Conservation (phyloP, 1,140 invertebrate genomes). For the Lysiphlebus fabarum region DNA sequence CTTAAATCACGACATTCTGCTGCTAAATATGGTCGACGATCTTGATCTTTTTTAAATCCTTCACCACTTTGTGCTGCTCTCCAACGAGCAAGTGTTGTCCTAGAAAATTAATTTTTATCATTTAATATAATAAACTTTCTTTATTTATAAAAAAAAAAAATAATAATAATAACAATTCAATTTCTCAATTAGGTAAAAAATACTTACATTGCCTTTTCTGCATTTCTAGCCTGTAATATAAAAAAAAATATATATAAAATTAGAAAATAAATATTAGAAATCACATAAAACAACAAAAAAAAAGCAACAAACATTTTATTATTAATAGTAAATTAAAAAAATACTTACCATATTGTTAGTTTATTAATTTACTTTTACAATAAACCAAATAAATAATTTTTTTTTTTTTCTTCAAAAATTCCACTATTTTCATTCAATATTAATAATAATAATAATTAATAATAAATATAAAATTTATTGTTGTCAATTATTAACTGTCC, state of each 20-base stretch:
- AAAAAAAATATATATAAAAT: conserved; percentile 20
- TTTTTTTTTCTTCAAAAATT: too few species aligned
- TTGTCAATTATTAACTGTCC: too few species aligned
- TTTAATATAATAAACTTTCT: conserved; percentile 14
- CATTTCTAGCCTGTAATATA: conserved; percentile 69
- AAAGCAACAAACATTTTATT: too few species aligned
- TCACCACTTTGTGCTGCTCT: conserved; percentile 88
- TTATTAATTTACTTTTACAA: too few species aligned
- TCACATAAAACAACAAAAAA: too few species aligned
- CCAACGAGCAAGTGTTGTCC: conserved; percentile 95
- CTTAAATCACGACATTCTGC: conserved; percentile 87
- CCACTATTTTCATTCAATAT: too few species aligned
- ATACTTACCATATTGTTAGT: too few species aligned
- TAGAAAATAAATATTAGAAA: too few species aligned
- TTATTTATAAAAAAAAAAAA: conserved; percentile 10
- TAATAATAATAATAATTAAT: too few species aligned
- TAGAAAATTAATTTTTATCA: conserved; percentile 43
- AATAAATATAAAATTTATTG: too few species aligned
- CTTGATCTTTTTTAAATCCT: conserved; percentile 70
- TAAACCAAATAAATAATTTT: too few species aligned
- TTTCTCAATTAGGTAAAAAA: conserved; percentile 5
- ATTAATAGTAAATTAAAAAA: too few species aligned
- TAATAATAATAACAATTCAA: conserved; percentile 9
- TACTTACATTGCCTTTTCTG: conserved; percentile 82
- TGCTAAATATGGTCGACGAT: conserved; percentile 87